A percentile compares a stretch with the other conserved stretches of the same genome.
phyloP scores from a whole-genome alignment of 1,140 invertebrate species.

The Drosophila nasuta region DNA sequence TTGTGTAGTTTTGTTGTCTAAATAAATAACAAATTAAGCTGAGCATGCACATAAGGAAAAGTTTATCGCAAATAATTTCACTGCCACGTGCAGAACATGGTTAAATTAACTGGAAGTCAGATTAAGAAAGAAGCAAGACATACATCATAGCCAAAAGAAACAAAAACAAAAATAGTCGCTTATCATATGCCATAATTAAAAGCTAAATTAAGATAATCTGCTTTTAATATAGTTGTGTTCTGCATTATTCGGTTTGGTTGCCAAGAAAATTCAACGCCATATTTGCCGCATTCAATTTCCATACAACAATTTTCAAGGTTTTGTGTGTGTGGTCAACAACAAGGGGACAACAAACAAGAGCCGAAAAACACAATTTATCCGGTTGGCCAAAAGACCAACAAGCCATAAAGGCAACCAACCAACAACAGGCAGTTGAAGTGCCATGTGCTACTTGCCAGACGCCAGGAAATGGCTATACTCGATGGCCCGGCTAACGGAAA shows the following conservation, averaged over 20 bases:
- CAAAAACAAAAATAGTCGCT: background rate
- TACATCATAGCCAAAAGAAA: background rate
- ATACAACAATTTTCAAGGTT: constrained; percentile 33
- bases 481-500: constrained; percentile 33
- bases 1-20: constrained; percentile 7
- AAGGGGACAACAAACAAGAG: constrained; percentile 5
- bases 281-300: constrained; percentile 44
- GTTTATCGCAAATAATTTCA: constrained; percentile 22
- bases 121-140: background rate
- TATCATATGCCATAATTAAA: constrained; percentile 2
- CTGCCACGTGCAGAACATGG: constrained; percentile 25
- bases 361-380: constrained; percentile 15
- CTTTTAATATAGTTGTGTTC: constrained; percentile 8
- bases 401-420: no score
- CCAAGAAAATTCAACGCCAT: constrained; percentile 31
- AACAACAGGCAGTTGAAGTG: constrained; percentile 2
- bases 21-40: constrained; percentile 64
- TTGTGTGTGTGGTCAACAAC: constrained; percentile 28
- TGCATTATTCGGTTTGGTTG: background rate
- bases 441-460: constrained; percentile 8
- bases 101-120: constrained; percentile 15
- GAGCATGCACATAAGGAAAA: constrained; percentile 55
- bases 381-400: constrained; percentile 23
- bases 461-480: constrained; percentile 34
- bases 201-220: constrained; percentile 6